Conservation (phyloP, 2,888 invertebrate species). For the Tenodera sinensis region DNA sequence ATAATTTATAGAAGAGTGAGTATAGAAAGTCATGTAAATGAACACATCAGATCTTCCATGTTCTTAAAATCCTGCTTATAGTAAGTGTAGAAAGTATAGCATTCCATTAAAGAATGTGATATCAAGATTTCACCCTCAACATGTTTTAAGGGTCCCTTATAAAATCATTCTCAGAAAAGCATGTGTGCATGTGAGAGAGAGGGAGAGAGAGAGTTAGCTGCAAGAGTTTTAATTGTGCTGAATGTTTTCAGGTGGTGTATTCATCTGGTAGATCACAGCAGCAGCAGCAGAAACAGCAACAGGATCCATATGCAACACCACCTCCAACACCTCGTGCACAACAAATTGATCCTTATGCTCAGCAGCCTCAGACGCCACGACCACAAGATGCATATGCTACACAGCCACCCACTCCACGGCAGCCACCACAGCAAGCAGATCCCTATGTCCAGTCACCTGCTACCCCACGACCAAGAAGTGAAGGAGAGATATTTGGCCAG, state of each 20-base stretch:
- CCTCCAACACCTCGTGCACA: slow-evolving; percentile 35
- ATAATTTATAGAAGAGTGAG: too few relatives aligned
- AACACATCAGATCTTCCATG: too few relatives aligned
- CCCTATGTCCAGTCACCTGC: slow-evolving; percentile 35
- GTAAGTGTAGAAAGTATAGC: too few relatives aligned
- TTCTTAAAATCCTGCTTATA: too few relatives aligned
- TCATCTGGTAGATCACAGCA: not conserved
- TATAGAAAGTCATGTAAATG: too few relatives aligned
- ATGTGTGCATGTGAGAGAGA: too few relatives aligned
- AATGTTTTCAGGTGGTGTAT: not conserved
- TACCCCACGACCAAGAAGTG: slow-evolving; percentile 32
- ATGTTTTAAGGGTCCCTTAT: too few relatives aligned
- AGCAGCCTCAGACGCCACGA: not conserved
- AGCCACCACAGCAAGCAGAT: slow-evolving; percentile 33
- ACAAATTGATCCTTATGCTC: not conserved
- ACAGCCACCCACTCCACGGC: slow-evolving; percentile 35
- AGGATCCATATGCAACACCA: slow-evolving; percentile 35
- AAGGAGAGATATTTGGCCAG: slow-evolving; percentile 19
- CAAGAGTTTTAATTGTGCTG: too few relatives aligned
- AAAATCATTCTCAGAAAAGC: too few relatives aligned
- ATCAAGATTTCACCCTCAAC: too few relatives aligned
- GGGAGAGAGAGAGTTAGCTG: too few relatives aligned
- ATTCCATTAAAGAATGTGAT: too few relatives aligned
- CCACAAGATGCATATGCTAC: slow-evolving; percentile 38
- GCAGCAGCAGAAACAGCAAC: not conserved